Evolutionary conservation across 2,113 vertebrate species (phyloP), one percentile per base, ranked within the genome.

Genomic region (Zosterops japonicus): DNA sequence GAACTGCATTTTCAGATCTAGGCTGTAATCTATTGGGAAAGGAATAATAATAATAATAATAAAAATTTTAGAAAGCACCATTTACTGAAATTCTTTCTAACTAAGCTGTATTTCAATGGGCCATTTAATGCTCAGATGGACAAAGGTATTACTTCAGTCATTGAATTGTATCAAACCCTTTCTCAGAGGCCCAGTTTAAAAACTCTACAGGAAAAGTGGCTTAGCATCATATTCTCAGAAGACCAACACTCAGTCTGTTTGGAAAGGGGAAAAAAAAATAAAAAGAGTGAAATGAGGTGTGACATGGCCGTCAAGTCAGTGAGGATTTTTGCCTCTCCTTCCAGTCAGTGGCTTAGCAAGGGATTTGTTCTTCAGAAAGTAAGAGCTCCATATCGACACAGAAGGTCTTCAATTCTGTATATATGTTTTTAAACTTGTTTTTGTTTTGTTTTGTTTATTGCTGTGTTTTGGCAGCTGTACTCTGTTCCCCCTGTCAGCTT

Each of bases 81-180:
- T 97, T 98, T 98, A 94, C 96, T 95, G 94, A 97, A 97, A 97
- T 98, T 97, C 87, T 92, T 94, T 98, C 97, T 96, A 98, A 98
- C 98, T 98, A 98, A 98, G 97, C 98, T 97, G 96, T 98, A 98
- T 98, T 98, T 98, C 98, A 98, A 96, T 87, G 95, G 98, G 90
- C 97, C 98, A 98, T 98, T 98, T 98, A 98, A 98, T 98, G 98
- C 98, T 98, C 97, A 98, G 97, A 98, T 98, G 97, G 98, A 98
- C 98, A 98, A 98, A 98, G 98, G 98, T 98, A 98, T 98, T 98
- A 98, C 97, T 98, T 97, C 97, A 98, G 95, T 96, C 98, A 98
- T 64, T 98, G 97, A 97, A 94, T 98, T 98, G 98, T 97, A 98
- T 98, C 98, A 94, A 97, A 93, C 96, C 92, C 93, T 94, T 98